Evolutionary conservation across 2,888 invertebrate genomes (phyloP), one percentile per base, ranked within the genome.

Genomic region (Euphydryas editha): DNA sequence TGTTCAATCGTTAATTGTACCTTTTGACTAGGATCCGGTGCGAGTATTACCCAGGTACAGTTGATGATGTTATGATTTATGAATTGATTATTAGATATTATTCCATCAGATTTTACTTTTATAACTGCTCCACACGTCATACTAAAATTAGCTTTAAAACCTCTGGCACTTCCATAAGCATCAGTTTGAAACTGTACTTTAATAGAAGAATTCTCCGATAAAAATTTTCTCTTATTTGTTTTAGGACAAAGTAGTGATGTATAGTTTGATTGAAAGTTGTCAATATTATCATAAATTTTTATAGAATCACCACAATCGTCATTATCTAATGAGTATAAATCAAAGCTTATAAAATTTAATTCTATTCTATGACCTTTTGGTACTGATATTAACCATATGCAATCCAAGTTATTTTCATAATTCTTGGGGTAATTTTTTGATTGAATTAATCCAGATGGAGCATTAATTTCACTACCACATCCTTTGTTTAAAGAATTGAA

Each of bases 401-500:
- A 99, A 70, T 96, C 94, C 64, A 95, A 93, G 76, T 95, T 94
- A 56, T 90, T 85, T 0, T 96, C 96, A 87, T 98, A 98, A 77
- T 95, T 95, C 63, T 94, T 85, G 0, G 99, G 99, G 86, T 97
- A 99, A 80, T 97, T 96, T 11, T 96, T 95, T 0, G 98, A 97
- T 75, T 94, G 93, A 66, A 99, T 95, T 0, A 86, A 80, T 0
- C 98, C 98, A 5, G 90, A 88, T 0, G 90, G 84, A 0, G 95
- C 83, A 0, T 84, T 86, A 68, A 96, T 93, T 65, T 77, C 84
- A 0, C 98, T 98, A 1, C 98, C 98, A 82, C 98, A 99, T 61
- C 93, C 95, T 92, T 88, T 73, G 64, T 70, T 75, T 37, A 60
- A 65, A 1, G 85, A 78, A 63, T 70, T 62, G 73, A 83, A 92